A percentile compares a stretch with the other conserved stretches of the same genome.
Conservation (phyloP, 2,113 vertebrate species). For the Psophia crepitans region DNA sequence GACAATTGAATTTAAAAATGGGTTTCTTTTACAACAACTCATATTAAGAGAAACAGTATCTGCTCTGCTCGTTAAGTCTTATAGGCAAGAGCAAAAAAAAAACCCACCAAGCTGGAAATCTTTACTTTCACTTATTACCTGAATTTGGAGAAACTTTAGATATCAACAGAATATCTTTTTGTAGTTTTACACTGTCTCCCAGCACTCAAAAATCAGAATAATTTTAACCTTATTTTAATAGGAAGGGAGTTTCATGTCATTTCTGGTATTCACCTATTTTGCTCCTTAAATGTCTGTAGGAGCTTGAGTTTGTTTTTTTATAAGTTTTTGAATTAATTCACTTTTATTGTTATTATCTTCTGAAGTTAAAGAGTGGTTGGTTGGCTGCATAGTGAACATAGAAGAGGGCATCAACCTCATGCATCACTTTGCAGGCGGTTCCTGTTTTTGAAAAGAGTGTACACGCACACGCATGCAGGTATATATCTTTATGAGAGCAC, state of each 20-base stretch:
- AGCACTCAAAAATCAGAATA: not conserved
- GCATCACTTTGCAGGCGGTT: not conserved
- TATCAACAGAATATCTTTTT: not conserved
- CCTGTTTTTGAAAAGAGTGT: not conserved
- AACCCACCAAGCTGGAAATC: not conserved
- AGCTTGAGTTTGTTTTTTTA: not conserved
- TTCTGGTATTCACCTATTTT: not conserved
- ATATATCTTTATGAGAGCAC: not conserved
- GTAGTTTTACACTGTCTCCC: not conserved
- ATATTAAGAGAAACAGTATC: not conserved
- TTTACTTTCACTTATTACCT: not conserved
- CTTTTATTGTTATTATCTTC: not conserved
- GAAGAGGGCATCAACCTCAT: not conserved
- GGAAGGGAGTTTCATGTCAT: accelerated
- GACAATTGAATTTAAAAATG: not conserved
- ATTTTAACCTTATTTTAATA: not conserved
- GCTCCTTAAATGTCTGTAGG: not conserved
- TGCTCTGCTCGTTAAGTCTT: not conserved
- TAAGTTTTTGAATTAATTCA: not conserved
- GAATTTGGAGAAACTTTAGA: not conserved
- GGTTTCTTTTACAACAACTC: not conserved
- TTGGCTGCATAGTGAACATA: accelerated
- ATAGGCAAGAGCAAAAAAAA: not conserved
- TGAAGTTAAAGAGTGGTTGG: not conserved
- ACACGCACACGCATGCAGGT: accelerated